These are phyloP conservation scores for Pygathrix nemaeus DNA, from an alignment of 2,113 vertebrate species.

Conservation along the genomic window DNA sequence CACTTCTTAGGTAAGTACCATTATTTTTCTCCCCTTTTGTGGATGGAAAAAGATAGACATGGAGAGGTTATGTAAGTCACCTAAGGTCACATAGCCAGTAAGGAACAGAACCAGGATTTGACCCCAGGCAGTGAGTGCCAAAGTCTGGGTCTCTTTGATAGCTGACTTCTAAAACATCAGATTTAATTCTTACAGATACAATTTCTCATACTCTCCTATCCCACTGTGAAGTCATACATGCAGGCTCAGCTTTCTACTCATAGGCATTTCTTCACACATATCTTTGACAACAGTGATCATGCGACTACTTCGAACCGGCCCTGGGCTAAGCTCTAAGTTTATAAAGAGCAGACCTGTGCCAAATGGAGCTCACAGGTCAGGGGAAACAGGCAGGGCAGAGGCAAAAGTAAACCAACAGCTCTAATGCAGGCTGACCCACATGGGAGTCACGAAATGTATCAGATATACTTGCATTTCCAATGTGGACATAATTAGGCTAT, in stretches of 20 bases:
- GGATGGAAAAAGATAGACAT: background rate
- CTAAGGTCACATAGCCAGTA: background rate
- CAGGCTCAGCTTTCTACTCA: background rate
- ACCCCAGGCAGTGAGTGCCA: background rate
- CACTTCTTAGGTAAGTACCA: background rate
- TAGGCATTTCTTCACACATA: background rate
- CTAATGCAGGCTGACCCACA: background rate
- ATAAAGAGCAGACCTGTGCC: background rate
- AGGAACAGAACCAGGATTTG: background rate
- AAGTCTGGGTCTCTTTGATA: background rate
- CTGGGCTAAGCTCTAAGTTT: background rate
- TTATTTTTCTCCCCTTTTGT: background rate
- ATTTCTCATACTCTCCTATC: background rate
- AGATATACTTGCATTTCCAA: background rate
- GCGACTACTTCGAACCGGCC: background rate
- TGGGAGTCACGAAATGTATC: rapidly evolving
- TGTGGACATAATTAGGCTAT: background rate
- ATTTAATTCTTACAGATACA: background rate
- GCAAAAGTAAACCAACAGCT: background rate
- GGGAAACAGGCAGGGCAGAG: rapidly evolving
- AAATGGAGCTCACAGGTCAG: background rate
- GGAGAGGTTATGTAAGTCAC: background rate
- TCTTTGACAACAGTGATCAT: background rate
- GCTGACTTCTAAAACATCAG: background rate
- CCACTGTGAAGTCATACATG: background rate